These are phyloP conservation scores for Andrena haemorrhoa DNA, from an alignment of 2,888 invertebrate genomes.

Conservation along the genomic window DNA sequence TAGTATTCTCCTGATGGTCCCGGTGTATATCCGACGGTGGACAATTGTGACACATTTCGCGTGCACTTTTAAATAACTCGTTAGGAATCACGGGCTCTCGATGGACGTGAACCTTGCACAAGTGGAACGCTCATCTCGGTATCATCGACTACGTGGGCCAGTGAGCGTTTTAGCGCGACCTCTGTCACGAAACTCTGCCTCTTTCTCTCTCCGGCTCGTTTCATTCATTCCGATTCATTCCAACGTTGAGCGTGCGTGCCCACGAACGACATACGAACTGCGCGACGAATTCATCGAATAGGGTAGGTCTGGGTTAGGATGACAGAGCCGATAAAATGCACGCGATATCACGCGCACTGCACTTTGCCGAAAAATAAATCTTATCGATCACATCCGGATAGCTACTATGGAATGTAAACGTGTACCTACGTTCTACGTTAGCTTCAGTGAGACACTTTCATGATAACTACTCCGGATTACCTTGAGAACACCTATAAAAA, in stretches of 20 bases:
- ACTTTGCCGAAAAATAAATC: neutral
- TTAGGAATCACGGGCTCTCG: neutral
- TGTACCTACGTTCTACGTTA: neutral
- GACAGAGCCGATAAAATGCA: neutral
- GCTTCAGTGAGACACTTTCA: neutral
- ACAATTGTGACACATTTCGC: conserved; percentile 28
- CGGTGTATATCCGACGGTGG: neutral
- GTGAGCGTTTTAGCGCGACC: conserved; percentile 52
- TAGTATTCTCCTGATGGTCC: conserved; percentile 3
- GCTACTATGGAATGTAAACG: neutral
- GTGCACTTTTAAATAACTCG: neutral
- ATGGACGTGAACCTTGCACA: neutral
- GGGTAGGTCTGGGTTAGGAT: neutral
- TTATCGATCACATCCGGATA: neutral
- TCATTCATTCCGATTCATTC: conserved; percentile 25
- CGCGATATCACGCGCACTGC: too few relatives aligned
- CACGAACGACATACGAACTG: neutral
- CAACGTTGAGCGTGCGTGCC: neutral
- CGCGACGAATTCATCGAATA: neutral
- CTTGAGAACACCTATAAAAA: conserved; percentile 43
- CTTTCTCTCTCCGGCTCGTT: conserved; percentile 14
- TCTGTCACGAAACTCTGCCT: conserved; percentile 37
- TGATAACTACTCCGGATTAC: conserved; percentile 18
- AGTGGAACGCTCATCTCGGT: conserved; percentile 19
- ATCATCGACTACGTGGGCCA: conserved; percentile 38